Evolutionary conservation across 2,888 invertebrate species (phyloP).

Genomic region (Flexamia atlantica): DNA sequence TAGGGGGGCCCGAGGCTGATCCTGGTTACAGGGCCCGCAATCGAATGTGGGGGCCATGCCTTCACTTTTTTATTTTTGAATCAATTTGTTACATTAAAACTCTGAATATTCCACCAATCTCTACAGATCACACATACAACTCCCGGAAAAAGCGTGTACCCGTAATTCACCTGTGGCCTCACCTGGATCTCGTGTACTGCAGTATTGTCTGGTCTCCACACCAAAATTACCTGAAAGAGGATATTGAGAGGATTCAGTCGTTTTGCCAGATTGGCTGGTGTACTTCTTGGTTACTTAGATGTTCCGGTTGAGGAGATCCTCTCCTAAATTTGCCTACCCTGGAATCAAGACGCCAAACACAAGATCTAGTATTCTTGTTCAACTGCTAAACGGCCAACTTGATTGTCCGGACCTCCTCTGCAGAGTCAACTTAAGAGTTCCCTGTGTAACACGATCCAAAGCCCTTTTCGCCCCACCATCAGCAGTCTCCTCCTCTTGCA

Average conservation of each 20-base stretch:
- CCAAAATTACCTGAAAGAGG: neutral
- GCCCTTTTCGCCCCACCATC: neutral
- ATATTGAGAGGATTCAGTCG: too few relatives aligned
- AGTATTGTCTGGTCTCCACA: conserved; percentile 49
- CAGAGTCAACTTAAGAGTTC: neutral
- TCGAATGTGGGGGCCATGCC: too few relatives aligned
- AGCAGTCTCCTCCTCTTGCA: neutral
- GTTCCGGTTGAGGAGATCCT: neutral
- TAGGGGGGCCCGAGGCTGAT: too few relatives aligned
- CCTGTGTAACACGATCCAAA: neutral
- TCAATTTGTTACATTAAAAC: too few relatives aligned
- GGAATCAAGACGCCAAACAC: neutral
- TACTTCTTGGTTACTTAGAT: neutral
- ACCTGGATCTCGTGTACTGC: neutral
- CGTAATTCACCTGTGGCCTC: too few relatives aligned
- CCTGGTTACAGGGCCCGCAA: too few relatives aligned
- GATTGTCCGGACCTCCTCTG: neutral
- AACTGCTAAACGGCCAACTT: neutral
- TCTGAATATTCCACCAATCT: too few relatives aligned
- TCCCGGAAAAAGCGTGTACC: too few relatives aligned
- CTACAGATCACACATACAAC: too few relatives aligned
- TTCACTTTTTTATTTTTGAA: too few relatives aligned
- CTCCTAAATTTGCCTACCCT: neutral
- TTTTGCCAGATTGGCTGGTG: too few relatives aligned
- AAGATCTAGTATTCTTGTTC: neutral